Base-by-base conservation (phyloP, 1,140 invertebrate species). In the Drosophila sulfurigaster region DNA sequence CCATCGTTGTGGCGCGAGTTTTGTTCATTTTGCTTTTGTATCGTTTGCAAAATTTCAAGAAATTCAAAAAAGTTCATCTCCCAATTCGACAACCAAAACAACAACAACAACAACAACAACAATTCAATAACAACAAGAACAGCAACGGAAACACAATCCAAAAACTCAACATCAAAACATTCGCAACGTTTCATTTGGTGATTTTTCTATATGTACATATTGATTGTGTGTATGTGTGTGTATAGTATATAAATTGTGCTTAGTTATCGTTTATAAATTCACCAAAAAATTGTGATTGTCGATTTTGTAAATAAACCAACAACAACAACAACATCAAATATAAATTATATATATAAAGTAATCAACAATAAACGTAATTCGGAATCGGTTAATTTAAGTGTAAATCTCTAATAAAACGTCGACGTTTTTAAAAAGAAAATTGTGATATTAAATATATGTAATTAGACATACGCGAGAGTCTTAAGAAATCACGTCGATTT, bases 1-100 rank as follows among this genome's bases (percentile, higher is more conserved):
- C 88, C 82, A 87, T 89, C 81, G 86, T 85, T 62, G 85, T 89
- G 79, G 81, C 68, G 82, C 80, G 82, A 66, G 73, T 86, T 89
- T 89, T 90, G 73, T 89, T 88, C 71, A 82, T 90, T 90, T 90
- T 90, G 87, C 87, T 89, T 89, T 73, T 91, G 75, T 91, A 91
- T 90, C 87, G 87, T 91, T 90, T 87, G 80, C 82, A 91, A 91
- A 88, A 90, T 87, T 81, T 86, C 56, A 90, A 90, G 56, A 89
- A 75, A 67, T 89, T 79, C 79, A 90, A 82, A 86, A 86, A 81
- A 90, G 52, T 80, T 87, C 62, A 79, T 79, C 60, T 70, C 28
- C 45, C 52, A 58, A 69, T 69, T 54, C 71, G 65, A 45, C 68
- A 48, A 5, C 20, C 64, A 46, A 59, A 81, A 51, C 32, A 64